Conservation (phyloP, 2,113 vertebrate species). For the Tiliqua scincoides region DNA sequence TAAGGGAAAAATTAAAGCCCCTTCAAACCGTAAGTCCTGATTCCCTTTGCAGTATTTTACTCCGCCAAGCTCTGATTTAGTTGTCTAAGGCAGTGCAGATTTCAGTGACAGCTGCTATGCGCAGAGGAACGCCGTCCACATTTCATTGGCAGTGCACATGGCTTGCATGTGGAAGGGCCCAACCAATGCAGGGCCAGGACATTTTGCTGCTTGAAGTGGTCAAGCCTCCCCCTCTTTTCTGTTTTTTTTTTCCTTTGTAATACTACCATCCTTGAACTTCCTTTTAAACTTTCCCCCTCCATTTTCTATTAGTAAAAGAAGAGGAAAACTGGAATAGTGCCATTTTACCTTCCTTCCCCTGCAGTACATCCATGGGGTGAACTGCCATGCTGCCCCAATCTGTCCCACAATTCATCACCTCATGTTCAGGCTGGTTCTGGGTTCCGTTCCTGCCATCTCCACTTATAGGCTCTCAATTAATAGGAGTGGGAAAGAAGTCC, state of each 20-base stretch:
- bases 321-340: too few species aligned
- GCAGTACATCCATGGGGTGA: too few species aligned
- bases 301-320: too few species aligned
- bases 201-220: too few species aligned
- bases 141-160: background rate
- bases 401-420: too few species aligned
- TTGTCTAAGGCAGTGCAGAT: background rate
- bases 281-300: too few species aligned
- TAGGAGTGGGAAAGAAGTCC: background rate
- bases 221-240: too few species aligned
- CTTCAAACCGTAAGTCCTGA: conserved; percentile 12
- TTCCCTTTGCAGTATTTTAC: background rate
- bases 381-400: too few species aligned
- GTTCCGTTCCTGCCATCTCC: background rate
- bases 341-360: too few species aligned
- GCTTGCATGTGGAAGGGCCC: background rate
- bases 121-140: background rate
- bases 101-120: background rate
- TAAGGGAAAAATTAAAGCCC: conserved; percentile 28
- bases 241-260: too few species aligned
- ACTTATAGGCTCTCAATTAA: background rate
- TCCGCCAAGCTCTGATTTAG: background rate
- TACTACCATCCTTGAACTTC: too few species aligned
- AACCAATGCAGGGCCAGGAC: background rate
- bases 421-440: too few species aligned